phyloP scores from a whole-genome alignment of 1,140 invertebrate genomes.

The Ceratoteleas bidentatus region DNA sequence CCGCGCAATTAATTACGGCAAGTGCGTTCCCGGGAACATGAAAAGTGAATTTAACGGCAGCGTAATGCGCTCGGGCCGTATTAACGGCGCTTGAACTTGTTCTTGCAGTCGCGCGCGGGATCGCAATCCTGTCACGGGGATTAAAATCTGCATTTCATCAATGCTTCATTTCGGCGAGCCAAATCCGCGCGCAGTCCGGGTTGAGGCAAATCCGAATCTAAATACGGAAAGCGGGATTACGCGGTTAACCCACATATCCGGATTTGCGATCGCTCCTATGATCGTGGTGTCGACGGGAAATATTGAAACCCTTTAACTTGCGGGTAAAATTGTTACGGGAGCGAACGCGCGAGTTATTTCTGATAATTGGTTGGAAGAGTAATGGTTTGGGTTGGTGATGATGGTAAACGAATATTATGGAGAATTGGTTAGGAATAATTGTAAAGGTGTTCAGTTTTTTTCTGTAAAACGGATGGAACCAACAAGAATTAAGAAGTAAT shows the following conservation, averaged over 20 bases:
- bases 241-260: slow-evolving; percentile 33
- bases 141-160: slow-evolving; percentile 23
- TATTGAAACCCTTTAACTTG: slow-evolving; percentile 11
- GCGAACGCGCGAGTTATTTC: not conserved
- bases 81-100: slow-evolving; percentile 18
- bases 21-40: slow-evolving; percentile 15
- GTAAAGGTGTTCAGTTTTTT: no score
- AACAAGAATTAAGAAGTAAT: no score
- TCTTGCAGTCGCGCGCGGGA: not conserved
- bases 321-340: not conserved
- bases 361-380: not conserved
- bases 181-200: slow-evolving; percentile 11
- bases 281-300: slow-evolving; percentile 21
- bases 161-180: slow-evolving; percentile 6
- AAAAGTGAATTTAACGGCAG: slow-evolving; percentile 39
- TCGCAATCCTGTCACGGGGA: slow-evolving; percentile 10
- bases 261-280: slow-evolving; percentile 28
- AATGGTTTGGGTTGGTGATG: no score
- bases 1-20: slow-evolving; percentile 32
- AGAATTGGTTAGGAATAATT: no score
- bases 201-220: slow-evolving; percentile 14
- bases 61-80: slow-evolving; percentile 3
- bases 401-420: no score
- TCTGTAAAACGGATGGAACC: no score
- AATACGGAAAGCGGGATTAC: slow-evolving; percentile 32